Base-by-base conservation (phyloP, 2,888 invertebrate genomes). In the Drosophila engyochracea region DNA sequence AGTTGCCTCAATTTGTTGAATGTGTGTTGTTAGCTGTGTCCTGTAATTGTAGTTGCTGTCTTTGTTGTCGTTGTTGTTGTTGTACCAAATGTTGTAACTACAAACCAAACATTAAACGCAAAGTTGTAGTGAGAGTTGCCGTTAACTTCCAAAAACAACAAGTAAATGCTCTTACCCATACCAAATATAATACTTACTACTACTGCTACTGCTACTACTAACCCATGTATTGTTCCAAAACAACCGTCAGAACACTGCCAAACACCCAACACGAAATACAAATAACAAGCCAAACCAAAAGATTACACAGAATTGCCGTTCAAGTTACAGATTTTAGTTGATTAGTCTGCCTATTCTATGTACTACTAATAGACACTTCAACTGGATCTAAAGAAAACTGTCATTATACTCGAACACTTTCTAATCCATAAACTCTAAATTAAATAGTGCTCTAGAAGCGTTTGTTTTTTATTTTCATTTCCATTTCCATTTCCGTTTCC, bases 21-120 rank as follows among this genome's bases (percentile, higher is more conserved):
- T 77, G 75, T 77, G 54, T 57, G 47, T 30, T 63, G 30, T 66
- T 69, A 61, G 76, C 67, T 70, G 59, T 76, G 68, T 72, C 69
- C 67, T 74, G 73, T 89, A 71, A 79, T 71, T 70, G 76, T 77
- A 77, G 76, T 76, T 80, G 80, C 70, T 74, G 79, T 79, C 70
- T 59, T 75, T 69, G 63, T 76, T 83, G 69, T 72, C 82, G 76
- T 69, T 74, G 59, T 79, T 74, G 59, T 79, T 72, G 77, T 76
- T 71, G 75, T 78, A 33, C 52, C 71, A 80, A 67, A 35, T 76
- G 62, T 76, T 67, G 54, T 67, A 63, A 66, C 67, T 70, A 22
- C 44, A 44, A 22, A 64, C 39, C 41, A 55, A 74, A 64, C 58
- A 62, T 59, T 79, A 75, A 57, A 52, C 30, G 52, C 61, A 81